Conservation (phyloP, 2,113 vertebrate genomes). For the Cathartes aura region DNA sequence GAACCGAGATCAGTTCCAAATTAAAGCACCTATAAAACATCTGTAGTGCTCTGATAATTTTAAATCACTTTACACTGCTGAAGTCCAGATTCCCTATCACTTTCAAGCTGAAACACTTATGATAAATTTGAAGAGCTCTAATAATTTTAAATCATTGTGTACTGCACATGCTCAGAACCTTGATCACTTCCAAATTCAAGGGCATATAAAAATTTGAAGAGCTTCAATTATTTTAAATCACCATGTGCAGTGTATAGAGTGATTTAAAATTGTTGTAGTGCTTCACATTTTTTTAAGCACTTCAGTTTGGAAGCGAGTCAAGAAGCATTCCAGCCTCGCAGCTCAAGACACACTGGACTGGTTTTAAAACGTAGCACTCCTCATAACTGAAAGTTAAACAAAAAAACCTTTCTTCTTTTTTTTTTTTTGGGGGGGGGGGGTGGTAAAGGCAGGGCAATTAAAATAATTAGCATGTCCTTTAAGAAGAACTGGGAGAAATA, state of each 20-base stretch:
- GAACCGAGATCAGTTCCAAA: conserved; percentile 64
- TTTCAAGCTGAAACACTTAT: conserved; percentile 70
- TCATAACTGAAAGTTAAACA: background rate
- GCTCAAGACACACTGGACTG: conserved; percentile 47
- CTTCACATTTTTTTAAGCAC: conserved; percentile 80
- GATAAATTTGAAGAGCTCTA: conserved; percentile 76
- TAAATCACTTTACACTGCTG: conserved; percentile 65
- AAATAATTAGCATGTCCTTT: background rate
- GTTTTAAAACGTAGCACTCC: conserved; percentile 31
- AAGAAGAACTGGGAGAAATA: background rate
- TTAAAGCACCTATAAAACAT: conserved; percentile 74
- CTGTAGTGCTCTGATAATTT: conserved; percentile 70
- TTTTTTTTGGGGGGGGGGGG: rapidly evolving
- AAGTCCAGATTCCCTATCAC: conserved; percentile 70
- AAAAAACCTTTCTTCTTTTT: background rate
- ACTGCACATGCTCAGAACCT: conserved; percentile 75
- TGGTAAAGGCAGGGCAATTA: background rate
- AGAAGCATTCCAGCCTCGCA: conserved; percentile 62
- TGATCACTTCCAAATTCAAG: conserved; percentile 79
- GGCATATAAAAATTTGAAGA: conserved; percentile 83
- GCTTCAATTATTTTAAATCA: conserved; percentile 86
- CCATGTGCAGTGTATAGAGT: conserved; percentile 73
- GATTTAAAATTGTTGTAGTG: conserved; percentile 82
- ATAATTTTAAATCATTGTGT: conserved; percentile 77
- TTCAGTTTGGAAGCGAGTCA: conserved; percentile 78